Evolutionary conservation across 2,888 invertebrate species (phyloP), one percentile per base, ranked within the genome.

Genomic region (Diarsia dahlii): DNA sequence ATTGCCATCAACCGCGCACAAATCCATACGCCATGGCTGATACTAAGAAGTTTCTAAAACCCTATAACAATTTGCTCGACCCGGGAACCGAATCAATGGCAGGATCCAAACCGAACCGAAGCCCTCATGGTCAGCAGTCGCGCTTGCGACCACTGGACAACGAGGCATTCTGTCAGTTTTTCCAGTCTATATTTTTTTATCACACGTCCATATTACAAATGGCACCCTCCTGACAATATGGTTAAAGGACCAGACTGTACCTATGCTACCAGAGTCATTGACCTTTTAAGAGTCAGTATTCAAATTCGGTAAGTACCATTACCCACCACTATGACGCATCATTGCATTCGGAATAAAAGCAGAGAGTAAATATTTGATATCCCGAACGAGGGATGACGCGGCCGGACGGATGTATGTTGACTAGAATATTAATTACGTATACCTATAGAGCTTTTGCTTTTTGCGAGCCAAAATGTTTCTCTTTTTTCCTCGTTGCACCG

Each of bases 341-440:
- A 81, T 46, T 89, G 88, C 81, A 88, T 88, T 90, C 80, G 78
- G 80, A 89, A 89, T 90, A 90, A 91, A 91, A 90, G 88, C 89
- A 75, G 84, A 84, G 87, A 87, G 89, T 91, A 89, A 92, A 92
- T 92, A 91, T 91, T 93, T 91, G 85, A 85, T 88, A 70, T 78
- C 58, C 58, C 62, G 74, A 76, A 71, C 70, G 78, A 83, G 84
- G 83, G 86, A 87, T 88, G 89, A 89, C 87, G 88, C 79, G 75
- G 69, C 87, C 89, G 90, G 89, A 90, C 89, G 91, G 87, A 90
- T 88, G 90, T 81, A 83, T 85, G 88, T 82, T 84, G 89, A 87
- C 89, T 91, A 89, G 92, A 93, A 94, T 94, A 93, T 92, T 93
- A 93, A 93, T 93, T 90, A 90, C 87, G 84, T 79, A 78, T 80